Conservation (phyloP, 1,140 invertebrate species). For the Octopus sinensis region DNA sequence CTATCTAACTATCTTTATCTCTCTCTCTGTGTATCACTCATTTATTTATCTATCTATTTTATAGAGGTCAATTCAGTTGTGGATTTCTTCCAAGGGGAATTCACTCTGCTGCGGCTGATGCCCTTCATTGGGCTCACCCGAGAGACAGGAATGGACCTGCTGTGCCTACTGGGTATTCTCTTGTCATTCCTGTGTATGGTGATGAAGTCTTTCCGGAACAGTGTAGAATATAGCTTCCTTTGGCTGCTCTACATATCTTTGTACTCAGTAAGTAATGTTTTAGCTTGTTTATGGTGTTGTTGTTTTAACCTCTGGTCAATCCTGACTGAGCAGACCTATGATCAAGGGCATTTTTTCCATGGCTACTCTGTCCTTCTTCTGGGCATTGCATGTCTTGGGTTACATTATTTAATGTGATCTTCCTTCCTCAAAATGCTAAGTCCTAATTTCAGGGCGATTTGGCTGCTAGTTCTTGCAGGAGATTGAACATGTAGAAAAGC, state of each 20-base stretch:
- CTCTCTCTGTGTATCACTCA: background rate
- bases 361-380: too few species aligned
- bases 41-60: conserved; percentile 17
- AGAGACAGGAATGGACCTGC: conserved; percentile 71
- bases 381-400: too few species aligned
- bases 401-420: too few species aligned
- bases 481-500: too few species aligned
- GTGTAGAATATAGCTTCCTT: conserved; percentile 63
- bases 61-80: conserved; percentile 41
- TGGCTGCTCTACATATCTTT: conserved; percentile 76
- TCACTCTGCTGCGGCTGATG: conserved; percentile 71
- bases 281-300: background rate
- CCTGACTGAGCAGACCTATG: too few species aligned
- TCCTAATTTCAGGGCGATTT: too few species aligned
- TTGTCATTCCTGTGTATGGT: conserved; percentile 62
- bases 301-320: too few species aligned
- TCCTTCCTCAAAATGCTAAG: too few species aligned
- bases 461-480: too few species aligned
- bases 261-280: conserved; percentile 63
- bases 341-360: too few species aligned
- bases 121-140: conserved; percentile 68
- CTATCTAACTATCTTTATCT: background rate
- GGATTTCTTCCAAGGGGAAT: conserved; percentile 61
- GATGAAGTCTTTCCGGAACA: conserved; percentile 41
- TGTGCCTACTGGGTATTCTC: conserved; percentile 67